Evolutionary conservation across 2,797 vertebrate species (phyloP).

Genomic region (Yasuhikotakia modesta): DNA sequence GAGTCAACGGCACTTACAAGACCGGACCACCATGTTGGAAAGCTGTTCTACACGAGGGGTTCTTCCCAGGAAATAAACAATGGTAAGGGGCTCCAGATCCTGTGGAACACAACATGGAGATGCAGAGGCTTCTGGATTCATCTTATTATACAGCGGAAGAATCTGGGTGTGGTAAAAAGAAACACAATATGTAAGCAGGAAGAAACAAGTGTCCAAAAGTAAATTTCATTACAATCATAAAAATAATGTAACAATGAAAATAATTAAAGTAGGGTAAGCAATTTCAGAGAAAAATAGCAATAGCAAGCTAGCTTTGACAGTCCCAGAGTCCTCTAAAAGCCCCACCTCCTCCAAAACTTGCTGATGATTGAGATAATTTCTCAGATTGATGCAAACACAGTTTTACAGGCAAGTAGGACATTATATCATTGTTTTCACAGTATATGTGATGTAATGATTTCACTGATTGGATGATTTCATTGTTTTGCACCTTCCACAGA

Average conservation of each 20-base stretch:
- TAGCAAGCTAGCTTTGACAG: too few species aligned
- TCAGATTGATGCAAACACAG: too few species aligned
- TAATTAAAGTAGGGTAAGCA: neutral
- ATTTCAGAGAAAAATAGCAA: too few species aligned
- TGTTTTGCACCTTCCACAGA: too few species aligned
- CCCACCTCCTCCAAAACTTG: too few species aligned
- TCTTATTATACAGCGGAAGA: slow-evolving; percentile 83
- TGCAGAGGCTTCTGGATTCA: slow-evolving; percentile 82
- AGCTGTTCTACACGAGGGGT: slow-evolving; percentile 81
- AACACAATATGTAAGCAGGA: slow-evolving; percentile 4
- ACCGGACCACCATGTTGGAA: slow-evolving; percentile 84
- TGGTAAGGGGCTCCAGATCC: slow-evolving; percentile 84
- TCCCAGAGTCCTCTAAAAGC: too few species aligned
- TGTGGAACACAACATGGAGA: slow-evolving; percentile 83
- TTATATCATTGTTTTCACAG: too few species aligned
- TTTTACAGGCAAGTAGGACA: too few species aligned
- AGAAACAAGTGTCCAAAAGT: neutral
- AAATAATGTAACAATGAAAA: neutral
- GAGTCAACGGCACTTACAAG: slow-evolving; percentile 82
- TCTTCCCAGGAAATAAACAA: slow-evolving; percentile 82
- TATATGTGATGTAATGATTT: too few species aligned
- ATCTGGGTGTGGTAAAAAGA: slow-evolving; percentile 67
- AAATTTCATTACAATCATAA: neutral
- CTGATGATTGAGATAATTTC: too few species aligned
- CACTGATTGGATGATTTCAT: too few species aligned